Evolutionary conservation across 2,797 vertebrate genomes (phyloP).

Genomic region (Aulostomus chinensis): DNA sequence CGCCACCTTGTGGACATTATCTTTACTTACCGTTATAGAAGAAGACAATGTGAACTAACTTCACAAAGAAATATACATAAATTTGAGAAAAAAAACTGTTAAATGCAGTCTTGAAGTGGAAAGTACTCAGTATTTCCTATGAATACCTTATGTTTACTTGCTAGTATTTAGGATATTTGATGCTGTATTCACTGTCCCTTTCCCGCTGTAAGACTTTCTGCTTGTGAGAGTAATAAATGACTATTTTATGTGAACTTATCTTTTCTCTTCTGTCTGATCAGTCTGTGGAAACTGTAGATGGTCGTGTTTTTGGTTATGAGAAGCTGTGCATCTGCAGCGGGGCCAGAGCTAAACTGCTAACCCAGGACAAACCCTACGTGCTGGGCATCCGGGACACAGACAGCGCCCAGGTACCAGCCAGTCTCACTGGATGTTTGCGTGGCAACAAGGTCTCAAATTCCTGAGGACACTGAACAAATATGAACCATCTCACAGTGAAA

Average conservation of each 20-base stretch:
- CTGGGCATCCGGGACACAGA: conserved; percentile 96
- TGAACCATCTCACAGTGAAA: background rate
- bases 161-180: too few relatives aligned
- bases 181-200: too few relatives aligned
- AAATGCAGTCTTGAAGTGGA: too few relatives aligned
- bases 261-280: conserved; percentile 42
- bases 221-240: too few relatives aligned
- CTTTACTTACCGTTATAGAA: too few relatives aligned
- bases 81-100: too few relatives aligned
- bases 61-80: too few relatives aligned
- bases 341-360: conserved; percentile 88
- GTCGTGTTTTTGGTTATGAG: conserved; percentile 79
- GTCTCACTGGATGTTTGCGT: background rate
- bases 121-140: too few relatives aligned
- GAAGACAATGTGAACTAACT: too few relatives aligned
- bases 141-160: too few relatives aligned
- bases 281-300: conserved; percentile 86
- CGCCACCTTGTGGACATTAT: conserved; percentile 63
- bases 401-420: conserved; percentile 86
- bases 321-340: conserved; percentile 93
- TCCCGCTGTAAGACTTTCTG: too few relatives aligned
- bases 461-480: background rate
- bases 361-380: conserved; percentile 83
- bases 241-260: too few relatives aligned
- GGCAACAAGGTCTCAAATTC: background rate